Conservation (phyloP, 2,888 invertebrate genomes). For the Sicus ferrugineus region DNA sequence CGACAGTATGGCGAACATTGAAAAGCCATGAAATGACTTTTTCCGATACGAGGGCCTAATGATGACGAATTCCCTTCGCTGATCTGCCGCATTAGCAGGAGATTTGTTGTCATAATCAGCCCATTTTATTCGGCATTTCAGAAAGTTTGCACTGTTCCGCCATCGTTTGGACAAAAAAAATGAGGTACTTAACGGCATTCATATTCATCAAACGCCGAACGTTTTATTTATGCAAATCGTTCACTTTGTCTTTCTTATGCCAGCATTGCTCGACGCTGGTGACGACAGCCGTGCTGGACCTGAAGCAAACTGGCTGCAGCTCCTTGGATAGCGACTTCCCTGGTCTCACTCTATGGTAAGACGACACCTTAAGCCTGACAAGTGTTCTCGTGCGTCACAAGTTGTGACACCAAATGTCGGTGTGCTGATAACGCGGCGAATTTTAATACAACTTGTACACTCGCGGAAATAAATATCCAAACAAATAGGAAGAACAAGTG, state of each 20-base stretch:
- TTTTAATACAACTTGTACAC: too few relatives aligned
- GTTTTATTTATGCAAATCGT: conserved; percentile 57
- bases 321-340: conserved; percentile 15
- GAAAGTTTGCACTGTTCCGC: conserved; percentile 9
- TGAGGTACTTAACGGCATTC: conserved; percentile 15
- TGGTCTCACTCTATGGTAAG: background rate
- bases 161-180: conserved; percentile 24
- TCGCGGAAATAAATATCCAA: background rate
- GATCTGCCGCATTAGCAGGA: conserved; percentile 5
- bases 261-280: too few relatives aligned
- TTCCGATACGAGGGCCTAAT: background rate
- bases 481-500: background rate
- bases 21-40: background rate
- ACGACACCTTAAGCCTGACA: conserved; percentile 34
- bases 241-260: conserved; percentile 50
- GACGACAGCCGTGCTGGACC: too few relatives aligned
- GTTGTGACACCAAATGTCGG: background rate
- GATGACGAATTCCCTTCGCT: background rate
- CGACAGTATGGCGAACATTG: background rate
- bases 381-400: conserved; percentile 30
- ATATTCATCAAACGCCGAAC: background rate
- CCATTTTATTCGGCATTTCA: conserved; percentile 8
- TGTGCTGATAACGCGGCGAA: too few relatives aligned
- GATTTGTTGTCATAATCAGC: conserved; percentile 14
- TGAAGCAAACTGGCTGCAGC: background rate